Conservation (phyloP, 2,113 vertebrate species). For the Hylia prasina region DNA sequence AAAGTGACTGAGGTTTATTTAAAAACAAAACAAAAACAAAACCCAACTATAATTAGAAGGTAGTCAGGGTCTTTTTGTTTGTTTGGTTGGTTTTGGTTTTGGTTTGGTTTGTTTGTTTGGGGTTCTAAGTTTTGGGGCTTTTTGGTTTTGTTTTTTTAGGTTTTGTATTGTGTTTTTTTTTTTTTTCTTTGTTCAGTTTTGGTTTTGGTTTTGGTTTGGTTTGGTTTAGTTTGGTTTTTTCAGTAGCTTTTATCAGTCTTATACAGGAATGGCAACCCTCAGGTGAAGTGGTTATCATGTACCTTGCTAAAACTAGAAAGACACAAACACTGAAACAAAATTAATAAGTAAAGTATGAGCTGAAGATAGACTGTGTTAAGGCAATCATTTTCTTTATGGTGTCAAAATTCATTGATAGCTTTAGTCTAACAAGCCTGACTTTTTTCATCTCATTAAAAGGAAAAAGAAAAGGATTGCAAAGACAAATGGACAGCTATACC, state of each 20-base stretch:
- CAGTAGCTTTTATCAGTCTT: neutral
- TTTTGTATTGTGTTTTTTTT: neutral
- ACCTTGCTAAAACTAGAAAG: neutral
- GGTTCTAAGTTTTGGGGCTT: no score
- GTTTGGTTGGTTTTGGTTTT: neutral
- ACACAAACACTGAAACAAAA: neutral
- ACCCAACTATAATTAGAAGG: neutral
- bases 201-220: no score
- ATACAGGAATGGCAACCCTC: neutral
- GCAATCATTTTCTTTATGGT: neutral
- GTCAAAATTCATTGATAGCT: neutral
- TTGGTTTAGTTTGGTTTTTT: neutral
- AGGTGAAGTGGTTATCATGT: neutral
- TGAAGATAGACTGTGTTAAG: neutral
- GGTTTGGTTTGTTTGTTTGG: neutral
- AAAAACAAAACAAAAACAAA: neutral
- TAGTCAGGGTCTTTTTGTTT: neutral
- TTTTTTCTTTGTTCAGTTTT: neutral
- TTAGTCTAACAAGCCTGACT: neutral
- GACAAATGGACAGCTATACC: neutral
- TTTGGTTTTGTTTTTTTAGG: neutral
- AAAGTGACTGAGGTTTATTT: neutral
- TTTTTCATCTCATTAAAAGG: neutral
- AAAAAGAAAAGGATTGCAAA: neutral
- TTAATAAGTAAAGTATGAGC: neutral